Base-by-base conservation (phyloP, 2,888 invertebrate genomes). In the Taphrorychus bicolor region DNA sequence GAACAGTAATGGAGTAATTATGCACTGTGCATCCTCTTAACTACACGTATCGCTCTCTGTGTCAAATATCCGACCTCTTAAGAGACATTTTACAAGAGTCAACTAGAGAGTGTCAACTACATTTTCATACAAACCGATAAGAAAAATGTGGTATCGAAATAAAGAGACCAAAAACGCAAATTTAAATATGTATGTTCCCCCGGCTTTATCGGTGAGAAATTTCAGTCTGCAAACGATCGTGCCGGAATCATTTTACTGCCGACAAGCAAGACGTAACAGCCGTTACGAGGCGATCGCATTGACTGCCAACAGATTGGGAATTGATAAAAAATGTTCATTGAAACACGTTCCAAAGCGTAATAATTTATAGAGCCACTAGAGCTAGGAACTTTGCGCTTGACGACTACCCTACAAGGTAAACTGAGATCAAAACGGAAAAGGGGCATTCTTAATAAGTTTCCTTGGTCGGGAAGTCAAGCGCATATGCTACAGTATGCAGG, bases 251-350 rank as follows among this genome's bases (percentile, higher is more conserved):
- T 66, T 70, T 70, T 70, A 70, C 63, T 70, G 57, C 61, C 60
- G 66, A 70, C 70, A 63, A 70, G 62, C 63, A 70, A 70, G 70
- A 66, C 63, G 63, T 62, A 59, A 54, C 32, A 40, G 70, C 59
- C 70, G 70, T 70, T 70, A 70, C 63, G 59, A 70, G 63, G 66
- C 70, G 70, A 56, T 56, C 63, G 58, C 66, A 66, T 70, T 64
- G 66, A 70, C 70, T 66, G 66, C 62, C 66, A 66, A 62, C 66
- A 69, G 69, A 66, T 69, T 64, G 68, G 16, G 48, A 59, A 58
- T 61, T 61, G 66, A 66, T 66, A 66, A 66, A 61, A 66, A 58
- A 66, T 62, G 61, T 57, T 61, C 52, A 57, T 40, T 53, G 61
- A 54, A 59, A 59, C 49, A 64, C n/a, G n/a, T n/a, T n/a, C n/a